These are phyloP conservation scores for Drosophila lacicola DNA, from an alignment of 2,888 invertebrate species.

Conservation along the genomic window DNA sequence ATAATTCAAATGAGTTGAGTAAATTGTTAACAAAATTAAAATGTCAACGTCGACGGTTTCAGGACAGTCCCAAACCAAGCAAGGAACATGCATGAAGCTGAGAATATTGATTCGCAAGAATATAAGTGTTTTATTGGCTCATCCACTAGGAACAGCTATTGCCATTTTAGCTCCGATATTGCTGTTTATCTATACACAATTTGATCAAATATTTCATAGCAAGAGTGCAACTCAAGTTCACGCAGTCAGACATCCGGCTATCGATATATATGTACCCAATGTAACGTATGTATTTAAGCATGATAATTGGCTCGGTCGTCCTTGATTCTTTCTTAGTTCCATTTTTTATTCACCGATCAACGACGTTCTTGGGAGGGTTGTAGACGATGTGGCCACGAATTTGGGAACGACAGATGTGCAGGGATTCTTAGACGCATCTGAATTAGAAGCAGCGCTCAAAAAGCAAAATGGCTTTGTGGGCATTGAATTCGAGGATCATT, in stretches of 20 bases:
- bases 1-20: conserved; percentile 16
- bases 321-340: conserved; percentile 13
- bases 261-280: background rate
- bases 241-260: background rate
- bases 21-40: conserved; percentile 19
- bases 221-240: background rate
- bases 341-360: conserved; percentile 45
- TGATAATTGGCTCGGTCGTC: background rate
- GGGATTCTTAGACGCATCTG: conserved; percentile 3
- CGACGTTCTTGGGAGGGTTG: background rate
- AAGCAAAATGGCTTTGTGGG: conserved; percentile 38
- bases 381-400: background rate
- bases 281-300: conserved; percentile 35
- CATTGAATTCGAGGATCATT: conserved; percentile 49
- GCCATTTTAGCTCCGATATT: conserved; percentile 28
- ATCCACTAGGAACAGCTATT: conserved; percentile 21
- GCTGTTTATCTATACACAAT: conserved; percentile 22
- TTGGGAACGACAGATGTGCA: background rate
- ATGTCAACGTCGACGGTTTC: conserved; percentile 25
- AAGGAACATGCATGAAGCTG: conserved; percentile 16
- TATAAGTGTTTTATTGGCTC: conserved; percentile 21
- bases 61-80: background rate
- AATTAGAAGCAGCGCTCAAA: conserved; percentile 14
- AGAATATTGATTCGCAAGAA: conserved; percentile 41
- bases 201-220: background rate